Base-by-base conservation (phyloP, 2,113 vertebrate genomes). In the Micromys minutus region DNA sequence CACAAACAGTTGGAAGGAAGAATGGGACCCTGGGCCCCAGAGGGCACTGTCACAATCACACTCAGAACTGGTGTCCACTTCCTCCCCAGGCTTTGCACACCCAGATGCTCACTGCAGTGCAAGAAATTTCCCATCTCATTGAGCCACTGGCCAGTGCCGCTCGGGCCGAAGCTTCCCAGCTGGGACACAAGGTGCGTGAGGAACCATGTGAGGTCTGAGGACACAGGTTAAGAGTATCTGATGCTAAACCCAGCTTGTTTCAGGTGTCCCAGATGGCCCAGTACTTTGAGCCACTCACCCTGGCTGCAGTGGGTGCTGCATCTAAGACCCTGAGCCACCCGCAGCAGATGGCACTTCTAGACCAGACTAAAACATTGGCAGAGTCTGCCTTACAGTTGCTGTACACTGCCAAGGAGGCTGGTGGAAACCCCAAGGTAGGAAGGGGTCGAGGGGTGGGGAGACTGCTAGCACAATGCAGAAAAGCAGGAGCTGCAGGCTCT, bases 201-300 rank as follows among this genome's bases (percentile, higher is more conserved):
- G 24, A n/a, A 10, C 83, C 5, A 16, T 2, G 9, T 42, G 34
- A 74, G 74, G 24, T 69, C 52, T 55, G 3, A 11, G 55, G 17
- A 22, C 61, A 12, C 6, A 31, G 50, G 45, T 17, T 42, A n/a
- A 26, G 39, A 22, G 22, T 36, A 9, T 42, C 80, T 96, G 90
- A 97, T 79, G 19, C 21, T 71, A 34, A 31, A 21, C 34, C 75
- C n/a, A 71, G 39, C 29, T 71, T 81, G 39, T 67, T 52, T 15
- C 97, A 99, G 99, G 99, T 99, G 36, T 99, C 99, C 92, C 99
- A 99, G 98, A 99, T 99, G 99, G 99, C 98, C 21, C 99, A 99
- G 94, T 99, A 99, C 98, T 99, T 99, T 13, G 99, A 99, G 96
- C 99, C 99, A 0, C 99, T 99, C 85, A 99, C 99, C 83, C 98